Conservation (phyloP, 2,888 invertebrate species). For the Galerucella calmariensis region DNA sequence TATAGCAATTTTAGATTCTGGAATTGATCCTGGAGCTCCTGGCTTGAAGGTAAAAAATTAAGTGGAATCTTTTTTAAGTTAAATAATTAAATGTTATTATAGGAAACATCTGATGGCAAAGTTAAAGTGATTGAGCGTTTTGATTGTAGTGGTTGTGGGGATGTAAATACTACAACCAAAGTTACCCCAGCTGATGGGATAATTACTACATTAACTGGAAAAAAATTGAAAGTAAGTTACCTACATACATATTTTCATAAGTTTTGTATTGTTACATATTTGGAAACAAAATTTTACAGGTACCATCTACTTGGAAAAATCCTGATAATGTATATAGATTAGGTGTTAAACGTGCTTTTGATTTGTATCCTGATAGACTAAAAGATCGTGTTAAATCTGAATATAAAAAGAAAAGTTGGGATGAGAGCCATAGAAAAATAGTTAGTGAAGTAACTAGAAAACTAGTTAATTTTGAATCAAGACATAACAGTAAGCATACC, state of each 20-base stretch:
- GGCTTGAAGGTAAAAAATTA: conserved; percentile 82
- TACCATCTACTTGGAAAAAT: conserved; percentile 85
- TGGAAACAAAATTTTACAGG: conserved; percentile 66
- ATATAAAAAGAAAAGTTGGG: conserved; percentile 86
- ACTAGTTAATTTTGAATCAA: conserved; percentile 78
- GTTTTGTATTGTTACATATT: conserved; percentile 20
- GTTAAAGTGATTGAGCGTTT: conserved; percentile 94
- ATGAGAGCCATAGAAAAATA: conserved; percentile 81
- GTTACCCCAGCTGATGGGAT: conserved; percentile 75
- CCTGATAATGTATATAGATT: conserved; percentile 86
- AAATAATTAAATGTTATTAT: conserved; percentile 43
- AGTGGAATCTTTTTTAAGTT: not conserved
- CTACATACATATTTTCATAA: not conserved
- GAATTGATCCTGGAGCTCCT: conserved; percentile 95
- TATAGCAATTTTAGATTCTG: conserved; percentile 97
- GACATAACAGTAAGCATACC: conserved; percentile 44
- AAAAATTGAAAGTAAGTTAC: conserved; percentile 81
- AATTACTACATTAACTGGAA: conserved; percentile 87
- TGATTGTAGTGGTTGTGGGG: conserved; percentile 97
- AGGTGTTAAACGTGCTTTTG: conserved; percentile 87
- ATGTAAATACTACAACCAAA: conserved; percentile 89
- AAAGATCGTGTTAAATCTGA: conserved; percentile 81
- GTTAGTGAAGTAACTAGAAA: conserved; percentile 82
- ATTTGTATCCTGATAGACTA: conserved; percentile 86
- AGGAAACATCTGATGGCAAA: conserved; percentile 90